Conservation (phyloP, 1,140 invertebrate species). For the Aphis gossypii region DNA sequence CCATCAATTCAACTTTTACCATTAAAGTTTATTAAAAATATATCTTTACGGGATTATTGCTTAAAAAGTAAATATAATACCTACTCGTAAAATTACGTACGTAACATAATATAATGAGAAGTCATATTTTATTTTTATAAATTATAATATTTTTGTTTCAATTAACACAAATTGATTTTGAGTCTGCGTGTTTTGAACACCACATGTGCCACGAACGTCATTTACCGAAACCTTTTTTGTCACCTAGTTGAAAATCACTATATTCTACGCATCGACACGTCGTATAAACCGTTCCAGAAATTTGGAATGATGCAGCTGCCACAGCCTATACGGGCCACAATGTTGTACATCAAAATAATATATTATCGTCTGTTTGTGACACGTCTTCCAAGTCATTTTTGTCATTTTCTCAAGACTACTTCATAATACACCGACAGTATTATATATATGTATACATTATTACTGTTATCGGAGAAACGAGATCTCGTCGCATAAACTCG, state of each 20-base stretch:
- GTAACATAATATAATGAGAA: neutral
- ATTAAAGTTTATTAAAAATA: too few relatives aligned
- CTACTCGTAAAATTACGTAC: neutral
- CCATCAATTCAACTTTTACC: too few relatives aligned
- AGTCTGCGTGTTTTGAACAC: neutral
- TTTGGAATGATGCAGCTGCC: neutral
- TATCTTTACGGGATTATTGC: too few relatives aligned
- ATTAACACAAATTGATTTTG: neutral
- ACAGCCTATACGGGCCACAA: neutral
- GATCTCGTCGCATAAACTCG: neutral
- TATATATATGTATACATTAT: neutral
- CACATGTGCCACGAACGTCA: neutral
- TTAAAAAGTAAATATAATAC: too few relatives aligned
- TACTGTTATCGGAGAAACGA: neutral
- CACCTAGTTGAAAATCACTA: neutral
- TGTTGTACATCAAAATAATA: neutral
- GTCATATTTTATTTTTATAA: neutral
- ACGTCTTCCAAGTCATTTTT: neutral
- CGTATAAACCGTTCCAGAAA: neutral
- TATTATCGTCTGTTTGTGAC: neutral
- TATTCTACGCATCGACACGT: neutral
- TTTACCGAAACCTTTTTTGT: neutral
- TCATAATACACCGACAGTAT: neutral
- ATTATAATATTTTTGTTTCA: neutral
- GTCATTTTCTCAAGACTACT: slow-evolving; percentile 8